Evolutionary conservation across 1,140 invertebrate species (phyloP), one percentile per base, ranked within the genome.

Genomic region (Drosophila grimshawi): DNA sequence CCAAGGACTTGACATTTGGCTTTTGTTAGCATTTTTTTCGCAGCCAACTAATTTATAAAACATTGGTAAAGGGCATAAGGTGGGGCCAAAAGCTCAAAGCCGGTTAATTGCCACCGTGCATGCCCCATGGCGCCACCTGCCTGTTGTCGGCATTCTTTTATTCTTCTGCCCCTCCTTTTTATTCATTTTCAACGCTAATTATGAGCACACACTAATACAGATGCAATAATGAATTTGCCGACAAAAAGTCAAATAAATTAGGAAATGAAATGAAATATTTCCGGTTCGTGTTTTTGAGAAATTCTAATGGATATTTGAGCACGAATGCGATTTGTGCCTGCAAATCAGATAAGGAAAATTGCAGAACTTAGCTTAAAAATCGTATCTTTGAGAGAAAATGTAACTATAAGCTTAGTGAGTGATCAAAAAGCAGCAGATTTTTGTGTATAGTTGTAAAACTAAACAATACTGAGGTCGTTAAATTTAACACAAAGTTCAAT

Each of bases 71-170:
- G 48, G 56, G 49, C 27, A 65, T 37, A 46, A 75, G 52, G 10
- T 64, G 71, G 30, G 39, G 43, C 32, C 43, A 51, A 62, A 55
- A 43, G 49, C 66, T 55, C 27, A 52, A 53, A 49, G 63, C 27
- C 48, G 39, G 65, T 70, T 88, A 88, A 88, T 83, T 88, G 68
- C 65, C 62, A 69, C 33, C 71, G 59, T 77, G 76, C 80, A 88
- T 62, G 83, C 65, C 57, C 43, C 46, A 48, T 10, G 48, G 52
- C 49, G 65, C 49, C 77, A 77, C 78, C 76, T 61, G 68, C 41
- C 59, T 37, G 49, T 67, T 39, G 7, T 8, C 2, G 19, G 19
- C 8, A 39, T 39, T 39, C 6, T 8, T 39, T 39, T 39, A 7
- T 39, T 39, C 2, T 8, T 39, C 10, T n/a, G 39, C 10, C 10